Conservation (phyloP, 1,140 invertebrate species). For the Aleiodes sp. region DNA sequence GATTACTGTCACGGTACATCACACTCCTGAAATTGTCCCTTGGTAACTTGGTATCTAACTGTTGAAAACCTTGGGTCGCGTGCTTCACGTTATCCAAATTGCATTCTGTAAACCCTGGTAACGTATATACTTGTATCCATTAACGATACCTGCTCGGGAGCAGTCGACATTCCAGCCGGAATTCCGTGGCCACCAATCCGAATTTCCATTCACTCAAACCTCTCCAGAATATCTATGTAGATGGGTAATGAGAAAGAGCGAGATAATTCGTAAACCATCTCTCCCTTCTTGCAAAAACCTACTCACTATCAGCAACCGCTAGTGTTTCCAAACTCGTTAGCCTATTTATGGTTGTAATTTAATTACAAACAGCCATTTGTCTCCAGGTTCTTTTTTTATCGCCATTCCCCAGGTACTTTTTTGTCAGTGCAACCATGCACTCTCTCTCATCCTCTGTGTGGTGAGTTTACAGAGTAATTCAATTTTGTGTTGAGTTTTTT, state of each 20-base stretch:
- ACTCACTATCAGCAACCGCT: slow-evolving; percentile 7
- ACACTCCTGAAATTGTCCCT: background rate
- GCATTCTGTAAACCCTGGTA: slow-evolving; percentile 12
- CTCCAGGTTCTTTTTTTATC: background rate
- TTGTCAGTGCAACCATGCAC: background rate
- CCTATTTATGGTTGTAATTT: slow-evolving; percentile 35
- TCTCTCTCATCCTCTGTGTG: no score
- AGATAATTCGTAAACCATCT: background rate
- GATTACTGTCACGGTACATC: slow-evolving; percentile 11
- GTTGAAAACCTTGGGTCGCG: slow-evolving; percentile 21
- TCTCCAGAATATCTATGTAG: background rate
- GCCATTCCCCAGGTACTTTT: background rate
- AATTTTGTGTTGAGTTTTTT: background rate
- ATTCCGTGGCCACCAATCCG: slow-evolving; percentile 33
- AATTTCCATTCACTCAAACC: slow-evolving; percentile 30
- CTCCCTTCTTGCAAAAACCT: background rate
- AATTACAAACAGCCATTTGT: slow-evolving; percentile 1
- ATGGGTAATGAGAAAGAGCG: background rate
- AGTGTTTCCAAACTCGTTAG: slow-evolving; percentile 17
- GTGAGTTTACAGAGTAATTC: background rate
- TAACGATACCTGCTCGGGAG: slow-evolving; percentile 29
- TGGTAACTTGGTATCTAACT: background rate
- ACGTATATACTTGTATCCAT: slow-evolving; percentile 25
- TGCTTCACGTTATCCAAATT: slow-evolving; percentile 31
- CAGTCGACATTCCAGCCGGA: slow-evolving; percentile 33